Evolutionary conservation across 2,113 vertebrate genomes (phyloP).

Genomic region (Triplophysa tibetana): DNA sequence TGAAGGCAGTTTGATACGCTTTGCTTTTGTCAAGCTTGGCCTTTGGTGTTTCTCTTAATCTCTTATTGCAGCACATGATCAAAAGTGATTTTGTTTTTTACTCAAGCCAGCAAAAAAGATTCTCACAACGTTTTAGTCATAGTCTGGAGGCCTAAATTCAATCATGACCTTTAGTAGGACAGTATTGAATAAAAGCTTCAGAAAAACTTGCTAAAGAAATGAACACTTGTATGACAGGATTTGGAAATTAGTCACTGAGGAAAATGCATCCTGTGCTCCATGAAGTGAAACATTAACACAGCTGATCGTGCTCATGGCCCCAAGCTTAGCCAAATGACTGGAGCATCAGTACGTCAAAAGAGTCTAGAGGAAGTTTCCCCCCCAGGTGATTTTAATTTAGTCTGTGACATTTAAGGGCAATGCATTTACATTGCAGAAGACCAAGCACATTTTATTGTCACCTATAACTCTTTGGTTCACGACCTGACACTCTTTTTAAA

Average conservation of each 20-base stretch:
- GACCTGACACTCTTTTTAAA: not conserved
- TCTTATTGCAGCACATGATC: too few species aligned
- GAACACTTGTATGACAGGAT: not conserved
- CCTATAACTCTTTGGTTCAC: not conserved
- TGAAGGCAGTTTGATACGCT: too few species aligned
- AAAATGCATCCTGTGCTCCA: slow-evolving; percentile 22
- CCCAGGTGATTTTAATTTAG: slow-evolving; percentile 13
- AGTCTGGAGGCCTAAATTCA: not conserved
- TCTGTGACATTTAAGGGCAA: not conserved
- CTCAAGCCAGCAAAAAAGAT: too few species aligned
- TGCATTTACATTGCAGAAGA: not conserved
- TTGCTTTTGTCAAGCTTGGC: too few species aligned
- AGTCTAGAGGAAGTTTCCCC: not conserved
- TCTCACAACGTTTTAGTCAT: not conserved
- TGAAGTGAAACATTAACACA: slow-evolving; percentile 45
- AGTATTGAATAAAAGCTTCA: not conserved
- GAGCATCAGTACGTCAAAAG: slow-evolving; percentile 19
- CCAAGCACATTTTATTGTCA: not conserved
- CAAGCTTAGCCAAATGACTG: slow-evolving; percentile 14
- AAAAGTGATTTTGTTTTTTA: too few species aligned
- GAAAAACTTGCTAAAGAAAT: slow-evolving; percentile 9
- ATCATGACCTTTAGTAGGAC: not conserved
- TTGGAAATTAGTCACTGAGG: slow-evolving; percentile 9
- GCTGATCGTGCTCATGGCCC: slow-evolving; percentile 31
- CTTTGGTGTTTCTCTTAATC: too few species aligned